phyloP scores from a whole-genome alignment of 2,888 invertebrate species.

The Pristionchus japonicus region DNA sequence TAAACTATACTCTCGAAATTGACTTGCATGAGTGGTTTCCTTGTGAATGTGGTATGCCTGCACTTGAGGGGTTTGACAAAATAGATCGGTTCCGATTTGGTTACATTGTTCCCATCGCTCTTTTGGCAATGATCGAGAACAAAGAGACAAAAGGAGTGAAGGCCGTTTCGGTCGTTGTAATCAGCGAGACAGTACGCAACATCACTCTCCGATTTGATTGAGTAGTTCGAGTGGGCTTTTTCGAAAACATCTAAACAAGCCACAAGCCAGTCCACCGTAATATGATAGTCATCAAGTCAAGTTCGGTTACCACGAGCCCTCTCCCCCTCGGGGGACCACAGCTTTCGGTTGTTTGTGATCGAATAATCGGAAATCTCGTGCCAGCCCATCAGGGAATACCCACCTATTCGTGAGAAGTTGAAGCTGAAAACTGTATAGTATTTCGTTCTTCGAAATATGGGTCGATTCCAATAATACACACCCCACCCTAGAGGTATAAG shows the following conservation, averaged over 20 bases:
- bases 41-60: too few species aligned
- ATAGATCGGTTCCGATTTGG: background rate
- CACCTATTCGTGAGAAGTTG: background rate
- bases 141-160: background rate
- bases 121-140: background rate
- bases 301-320: background rate
- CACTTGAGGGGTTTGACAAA: too few species aligned
- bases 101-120: background rate
- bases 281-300: background rate
- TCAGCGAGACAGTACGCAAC: constrained; percentile 14
- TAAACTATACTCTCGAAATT: background rate
- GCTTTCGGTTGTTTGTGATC: background rate
- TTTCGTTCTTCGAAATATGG: background rate
- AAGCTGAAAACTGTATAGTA: background rate
- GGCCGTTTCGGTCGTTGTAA: constrained; percentile 1
- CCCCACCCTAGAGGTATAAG: background rate
- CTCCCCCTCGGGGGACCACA: background rate
- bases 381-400: background rate
- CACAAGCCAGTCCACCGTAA: background rate
- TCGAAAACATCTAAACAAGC: constrained; percentile 30
- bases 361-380: background rate
- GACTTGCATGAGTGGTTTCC: background rate
- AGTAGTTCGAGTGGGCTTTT: background rate
- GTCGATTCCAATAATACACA: background rate
- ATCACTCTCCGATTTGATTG: background rate